Base-by-base conservation (phyloP, 2,797 vertebrate species). In the Rhinatrema bivittatum region DNA sequence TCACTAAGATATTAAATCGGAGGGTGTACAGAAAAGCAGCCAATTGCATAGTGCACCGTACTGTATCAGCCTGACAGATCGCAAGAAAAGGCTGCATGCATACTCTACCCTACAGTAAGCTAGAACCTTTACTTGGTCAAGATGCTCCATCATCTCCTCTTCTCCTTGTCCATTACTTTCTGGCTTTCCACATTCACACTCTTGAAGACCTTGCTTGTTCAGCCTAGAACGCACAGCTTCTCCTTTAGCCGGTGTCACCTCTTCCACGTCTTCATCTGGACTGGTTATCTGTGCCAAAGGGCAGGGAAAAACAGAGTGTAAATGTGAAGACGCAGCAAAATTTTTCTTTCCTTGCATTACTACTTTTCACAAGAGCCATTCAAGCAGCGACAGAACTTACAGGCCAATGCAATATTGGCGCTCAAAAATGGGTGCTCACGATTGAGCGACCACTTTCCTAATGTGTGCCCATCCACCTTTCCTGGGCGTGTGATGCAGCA, bases 241-340 rank as follows among this genome's bases (percentile, higher is more conserved):
- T 41, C 86, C 84, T 9, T 73, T 68, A 1, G 66, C 44, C 0
- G 4, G 50, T 0, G 3, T 14, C 43, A 73, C 59, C 9, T 65
- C 62, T 36, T 78, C 72, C 0, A 12, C 33, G 20, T 68, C 69
- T 42, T 72, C 69, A 0, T 36, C n/a, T n/a, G n/a, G n/a, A n/a
- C n/a, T 50, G 0, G 45, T 54, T 24, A 91, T 91, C 90, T 93
- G 41, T 6, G 10, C 32, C 60, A 28, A 43, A 35, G 7, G 12
- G 13, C 14, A 11, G 36, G 30, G 30, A 0, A 2, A 6, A 33
- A 2, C 16, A 17, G 9, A 22, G 48, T 24, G 28, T 48, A 39
- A 5, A 7, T 20, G 15, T 10, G 24, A 29, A 13, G 29, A 29
- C 16, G 8, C 5, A 2, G 9, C 3, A n/a, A 19, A 5, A 0